Evolutionary conservation across 1,140 invertebrate genomes (phyloP), one percentile per base, ranked within the genome.

Genomic region (Rhysida immarginata): DNA sequence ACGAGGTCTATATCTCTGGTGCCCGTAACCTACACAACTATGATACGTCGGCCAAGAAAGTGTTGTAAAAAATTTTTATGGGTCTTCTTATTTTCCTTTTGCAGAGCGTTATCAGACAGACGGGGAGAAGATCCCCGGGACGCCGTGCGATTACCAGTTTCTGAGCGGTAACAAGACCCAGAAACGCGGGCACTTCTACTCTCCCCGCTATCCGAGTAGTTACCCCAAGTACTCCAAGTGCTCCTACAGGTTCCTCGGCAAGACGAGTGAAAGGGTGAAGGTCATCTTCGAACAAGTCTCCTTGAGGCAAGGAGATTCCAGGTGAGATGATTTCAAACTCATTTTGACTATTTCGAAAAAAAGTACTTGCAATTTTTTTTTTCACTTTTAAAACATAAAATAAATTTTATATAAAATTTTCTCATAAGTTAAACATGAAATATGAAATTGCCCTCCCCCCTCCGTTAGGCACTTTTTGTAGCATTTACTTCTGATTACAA

Each of bases 211-310:
- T 71, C 87, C 87, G 5, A 86, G 85, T 41, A 83, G 78, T 59
- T 89, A 89, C 66, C 85, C 84, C n/a, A 81, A 78, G 61, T 81
- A 84, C 66, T 76, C 83, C 60, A 75, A 78, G 42, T 91, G 87
- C 71, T 78, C 79, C 57, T 89, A 88, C 72, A 77, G 78, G 62
- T 88, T 91, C 70, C 74, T 61, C 52, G 69, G 60, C 56, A 65
- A 65, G 26, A 61, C 64, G 20, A 68, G 69, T 42, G 71, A 75
- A 57, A 56, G 68, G 54, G 66, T 74, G 1, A 64, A 65, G 60
- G 57, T 75, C 26, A 58, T 66, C 3, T 74, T 75, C 48, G 65
- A 70, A 49, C 64, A 66, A 26, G 60, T 71, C 23, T 60, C 62
- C 14, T 58, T 71, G 23, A 62, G 65, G n/a, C 60, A 61, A 44